phyloP scores from a whole-genome alignment of 2,797 vertebrate species.

The Oreochromis grahami region DNA sequence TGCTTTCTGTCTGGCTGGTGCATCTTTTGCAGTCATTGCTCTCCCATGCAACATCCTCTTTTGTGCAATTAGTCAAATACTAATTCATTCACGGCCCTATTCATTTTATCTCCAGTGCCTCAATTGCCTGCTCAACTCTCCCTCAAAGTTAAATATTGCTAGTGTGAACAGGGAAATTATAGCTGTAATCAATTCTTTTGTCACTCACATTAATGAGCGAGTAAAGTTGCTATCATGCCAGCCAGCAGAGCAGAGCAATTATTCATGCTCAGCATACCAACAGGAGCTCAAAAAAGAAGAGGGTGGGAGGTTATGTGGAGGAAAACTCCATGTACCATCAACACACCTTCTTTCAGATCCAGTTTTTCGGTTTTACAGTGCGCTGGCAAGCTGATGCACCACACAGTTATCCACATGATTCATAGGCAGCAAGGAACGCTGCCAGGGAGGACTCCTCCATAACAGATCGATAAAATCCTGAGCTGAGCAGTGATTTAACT shows the following conservation, averaged over 20 bases:
- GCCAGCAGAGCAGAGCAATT: slow-evolving; percentile 1
- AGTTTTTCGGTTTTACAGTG: background rate
- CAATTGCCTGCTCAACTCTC: slow-evolving; percentile 12
- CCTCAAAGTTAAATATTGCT: slow-evolving; percentile 26
- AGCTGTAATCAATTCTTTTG: slow-evolving; percentile 44
- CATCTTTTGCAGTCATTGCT: background rate
- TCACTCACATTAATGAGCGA: slow-evolving; percentile 34
- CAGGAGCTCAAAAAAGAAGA: background rate
- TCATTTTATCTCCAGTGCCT: slow-evolving; percentile 17
- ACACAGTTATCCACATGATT: slow-evolving; percentile 51
- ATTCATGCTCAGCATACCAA: slow-evolving; percentile 7
- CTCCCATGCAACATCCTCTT: background rate
- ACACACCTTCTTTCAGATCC: background rate
- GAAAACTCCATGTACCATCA: background rate
- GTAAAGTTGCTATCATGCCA: slow-evolving; percentile 12
- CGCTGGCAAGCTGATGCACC: background rate
- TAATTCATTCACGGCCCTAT: slow-evolving; percentile 10
- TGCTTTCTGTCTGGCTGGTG: background rate
- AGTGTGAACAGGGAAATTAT: slow-evolving; percentile 28
- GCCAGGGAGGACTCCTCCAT: slow-evolving; percentile 47
- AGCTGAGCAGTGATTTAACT: slow-evolving; percentile 31
- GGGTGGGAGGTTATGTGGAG: background rate
- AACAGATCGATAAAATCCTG: slow-evolving; percentile 55
- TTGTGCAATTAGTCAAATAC: slow-evolving; percentile 23
- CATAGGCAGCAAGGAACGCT: slow-evolving; percentile 27